Percentiles rank a stretch among this genome's conserved stretches.
Evolutionary conservation across 2,113 vertebrate genomes (phyloP).

Genomic region (Prochilodus magdalenae): DNA sequence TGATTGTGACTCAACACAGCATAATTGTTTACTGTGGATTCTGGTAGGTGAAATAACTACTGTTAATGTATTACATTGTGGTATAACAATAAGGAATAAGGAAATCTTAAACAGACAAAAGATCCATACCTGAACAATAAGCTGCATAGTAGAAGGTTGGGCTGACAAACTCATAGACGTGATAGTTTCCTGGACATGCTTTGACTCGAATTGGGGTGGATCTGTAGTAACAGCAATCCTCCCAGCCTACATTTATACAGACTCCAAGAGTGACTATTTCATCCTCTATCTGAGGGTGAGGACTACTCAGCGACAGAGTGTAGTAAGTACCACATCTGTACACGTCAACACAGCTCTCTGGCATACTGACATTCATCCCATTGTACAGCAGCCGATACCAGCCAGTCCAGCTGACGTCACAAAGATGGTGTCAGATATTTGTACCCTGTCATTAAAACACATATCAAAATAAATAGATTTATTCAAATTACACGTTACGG

Average conservation of each 20-base stretch:
- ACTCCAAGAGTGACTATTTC: background rate
- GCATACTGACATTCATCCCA: conserved; percentile 11
- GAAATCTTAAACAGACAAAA: no score
- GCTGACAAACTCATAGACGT: conserved; percentile 25
- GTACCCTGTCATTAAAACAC: no score
- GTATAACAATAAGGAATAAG: no score
- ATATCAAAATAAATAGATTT: no score
- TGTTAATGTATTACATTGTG: no score
- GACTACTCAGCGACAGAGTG: conserved; percentile 24
- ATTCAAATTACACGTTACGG: no score
- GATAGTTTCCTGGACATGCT: background rate
- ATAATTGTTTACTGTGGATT: no score
- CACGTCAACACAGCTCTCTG: conserved; percentile 21
- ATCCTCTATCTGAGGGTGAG: background rate
- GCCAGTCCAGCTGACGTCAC: background rate
- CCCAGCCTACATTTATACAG: background rate
- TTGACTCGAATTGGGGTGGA: background rate
- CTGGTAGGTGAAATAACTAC: no score
- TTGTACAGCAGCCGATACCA: background rate
- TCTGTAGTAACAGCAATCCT: background rate
- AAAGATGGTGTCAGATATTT: no score
- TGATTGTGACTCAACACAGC: no score
- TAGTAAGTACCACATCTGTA: conserved; percentile 21
- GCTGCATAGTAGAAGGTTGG: background rate
- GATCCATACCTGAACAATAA: conserved; percentile 53